Conservation (phyloP, 53 echinoderm and acorn worm genomes). For the Glandiceps talaboti region DNA sequence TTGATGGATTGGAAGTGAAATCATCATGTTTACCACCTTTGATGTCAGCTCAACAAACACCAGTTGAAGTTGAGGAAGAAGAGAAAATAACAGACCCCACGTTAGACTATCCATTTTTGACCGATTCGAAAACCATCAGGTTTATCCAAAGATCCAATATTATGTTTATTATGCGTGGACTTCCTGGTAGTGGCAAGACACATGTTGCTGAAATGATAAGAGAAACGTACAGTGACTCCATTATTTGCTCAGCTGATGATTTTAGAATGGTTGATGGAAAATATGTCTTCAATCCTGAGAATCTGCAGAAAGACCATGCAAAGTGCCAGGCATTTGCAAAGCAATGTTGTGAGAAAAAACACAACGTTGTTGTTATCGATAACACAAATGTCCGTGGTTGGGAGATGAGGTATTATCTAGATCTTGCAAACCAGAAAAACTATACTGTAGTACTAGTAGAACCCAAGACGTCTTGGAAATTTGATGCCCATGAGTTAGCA, state of each 20-base stretch:
- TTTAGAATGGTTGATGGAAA: slow-evolving; percentile 10
- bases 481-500: neutral
- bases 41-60: neutral
- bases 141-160: slow-evolving; percentile 35
- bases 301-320: slow-evolving; percentile 1
- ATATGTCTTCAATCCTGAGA: slow-evolving; percentile 8
- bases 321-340: slow-evolving; percentile 5
- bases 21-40: no score
- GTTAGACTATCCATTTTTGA: slow-evolving; percentile 46
- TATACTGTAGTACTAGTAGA: slow-evolving; percentile 34
- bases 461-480: slow-evolving; percentile 16
- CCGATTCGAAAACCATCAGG: slow-evolving; percentile 22
- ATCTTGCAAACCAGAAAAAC: slow-evolving; percentile 26
- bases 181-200: slow-evolving; percentile 21
- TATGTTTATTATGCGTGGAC: slow-evolving; percentile 38
- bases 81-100: neutral
- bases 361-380: slow-evolving; percentile 35
- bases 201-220: slow-evolving; percentile 21
- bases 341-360: slow-evolving; percentile 9
- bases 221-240: slow-evolving; percentile 22
- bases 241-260: slow-evolving; percentile 14
- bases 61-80: neutral
- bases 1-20: neutral
- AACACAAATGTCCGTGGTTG: slow-evolving; percentile 14
- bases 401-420: slow-evolving; percentile 24